These are phyloP conservation scores for Microtus richardsoni DNA, from an alignment of 2,113 vertebrate species.

Conservation along the genomic window DNA sequence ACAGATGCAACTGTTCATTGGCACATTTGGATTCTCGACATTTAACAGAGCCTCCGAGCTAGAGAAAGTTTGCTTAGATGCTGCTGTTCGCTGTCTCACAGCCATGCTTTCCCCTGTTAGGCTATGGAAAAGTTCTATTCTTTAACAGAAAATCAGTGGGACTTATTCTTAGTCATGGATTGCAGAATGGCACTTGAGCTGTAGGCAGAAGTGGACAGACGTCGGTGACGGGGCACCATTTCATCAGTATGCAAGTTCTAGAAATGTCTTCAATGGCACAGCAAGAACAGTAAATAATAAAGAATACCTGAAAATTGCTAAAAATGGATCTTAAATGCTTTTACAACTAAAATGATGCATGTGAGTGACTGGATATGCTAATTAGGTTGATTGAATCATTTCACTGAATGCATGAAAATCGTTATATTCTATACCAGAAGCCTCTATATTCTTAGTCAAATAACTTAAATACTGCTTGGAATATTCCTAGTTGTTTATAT, in stretches of 20 bases:
- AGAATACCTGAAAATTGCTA: neutral
- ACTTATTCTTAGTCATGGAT: neutral
- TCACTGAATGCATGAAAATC: neutral
- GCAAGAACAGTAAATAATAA: neutral
- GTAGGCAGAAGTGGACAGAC: neutral
- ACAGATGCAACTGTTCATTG: too few relatives aligned
- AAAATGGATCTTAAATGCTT: neutral
- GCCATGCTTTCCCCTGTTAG: neutral
- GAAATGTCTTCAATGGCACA: neutral
- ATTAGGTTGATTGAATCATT: constrained; percentile 1
- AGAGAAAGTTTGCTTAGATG: neutral
- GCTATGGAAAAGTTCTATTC: neutral
- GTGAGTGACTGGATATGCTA: neutral
- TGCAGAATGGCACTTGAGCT: neutral
- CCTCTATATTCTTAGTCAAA: neutral
- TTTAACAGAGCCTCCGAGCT: neutral
- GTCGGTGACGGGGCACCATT: neutral
- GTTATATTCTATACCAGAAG: neutral
- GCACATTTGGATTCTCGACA: neutral
- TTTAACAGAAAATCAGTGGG: neutral
- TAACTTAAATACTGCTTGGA: neutral
- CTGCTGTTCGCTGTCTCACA: neutral
- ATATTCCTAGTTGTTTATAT: neutral
- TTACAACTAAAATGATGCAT: neutral
- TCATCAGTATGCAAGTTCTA: neutral